Percentiles rank a stretch among this genome's conserved stretches.
Evolutionary conservation across 2,797 vertebrate genomes (phyloP).

Genomic region (Cichlasoma orientale): DNA sequence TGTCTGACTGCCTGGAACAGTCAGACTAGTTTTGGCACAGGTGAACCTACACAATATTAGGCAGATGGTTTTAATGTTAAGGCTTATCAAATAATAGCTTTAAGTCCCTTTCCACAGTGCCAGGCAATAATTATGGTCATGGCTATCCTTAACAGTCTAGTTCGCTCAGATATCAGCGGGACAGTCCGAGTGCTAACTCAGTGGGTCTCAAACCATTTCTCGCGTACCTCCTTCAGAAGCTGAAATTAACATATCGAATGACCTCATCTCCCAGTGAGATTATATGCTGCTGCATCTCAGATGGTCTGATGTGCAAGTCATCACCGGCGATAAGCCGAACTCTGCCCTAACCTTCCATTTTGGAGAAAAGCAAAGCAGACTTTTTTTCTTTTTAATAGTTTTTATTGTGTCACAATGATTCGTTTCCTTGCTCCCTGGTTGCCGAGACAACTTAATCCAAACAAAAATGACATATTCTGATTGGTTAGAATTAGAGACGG

Average conservation of each 20-base stretch:
- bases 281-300: too few species aligned
- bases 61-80: neutral
- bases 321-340: neutral
- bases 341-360: neutral
- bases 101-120: too few species aligned
- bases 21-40: neutral
- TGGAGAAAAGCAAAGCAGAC: neutral
- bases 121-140: too few species aligned
- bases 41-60: neutral
- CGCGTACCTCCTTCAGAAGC: neutral
- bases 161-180: neutral
- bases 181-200: neutral
- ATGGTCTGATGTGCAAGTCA: neutral
- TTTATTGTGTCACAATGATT: neutral
- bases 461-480: neutral
- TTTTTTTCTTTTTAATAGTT: too few species aligned
- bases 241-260: too few species aligned
- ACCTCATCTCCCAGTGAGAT: too few species aligned
- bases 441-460: neutral
- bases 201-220: neutral
- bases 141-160: neutral
- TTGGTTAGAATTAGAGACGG: too few species aligned
- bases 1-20: too few species aligned
- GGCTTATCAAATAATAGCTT: neutral
- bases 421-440: neutral